A percentile compares a stretch with the other conserved stretches of the same genome.
Conservation (phyloP, 2,797 vertebrate genomes). For the Lates japonicus region DNA sequence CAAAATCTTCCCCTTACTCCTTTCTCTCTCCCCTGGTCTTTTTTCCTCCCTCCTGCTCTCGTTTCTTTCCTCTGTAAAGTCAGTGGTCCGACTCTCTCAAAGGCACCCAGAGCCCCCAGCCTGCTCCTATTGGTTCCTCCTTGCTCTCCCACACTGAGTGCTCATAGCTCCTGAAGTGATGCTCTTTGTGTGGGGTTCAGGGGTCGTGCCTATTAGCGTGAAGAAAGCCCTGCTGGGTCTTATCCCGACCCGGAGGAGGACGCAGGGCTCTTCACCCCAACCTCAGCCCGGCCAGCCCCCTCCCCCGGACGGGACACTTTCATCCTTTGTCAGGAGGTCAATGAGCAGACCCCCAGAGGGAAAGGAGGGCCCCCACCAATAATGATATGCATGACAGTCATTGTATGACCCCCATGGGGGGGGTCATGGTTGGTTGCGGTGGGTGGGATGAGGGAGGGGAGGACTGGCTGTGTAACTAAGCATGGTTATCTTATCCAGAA, state of each 20-base stretch:
- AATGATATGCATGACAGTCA: constrained; percentile 93
- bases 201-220: constrained; percentile 86
- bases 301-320: constrained; percentile 91
- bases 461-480: constrained; percentile 67
- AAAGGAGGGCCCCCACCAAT: constrained; percentile 90
- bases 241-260: constrained; percentile 91
- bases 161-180: constrained; percentile 85
- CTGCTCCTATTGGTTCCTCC: constrained; percentile 75
- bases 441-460: constrained; percentile 67
- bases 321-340: constrained; percentile 95
- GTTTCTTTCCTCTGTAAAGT: constrained; percentile 78
- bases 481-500: constrained; percentile 79
- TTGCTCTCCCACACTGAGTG: constrained; percentile 83
- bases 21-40: constrained; percentile 66
- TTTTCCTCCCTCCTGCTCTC: constrained; percentile 58
- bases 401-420: constrained; percentile 85
- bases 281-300: constrained; percentile 75
- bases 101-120: constrained; percentile 69
- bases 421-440: constrained; percentile 83
- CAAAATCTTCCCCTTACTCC: constrained; percentile 77
- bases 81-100: constrained; percentile 77
- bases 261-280: constrained; percentile 86
- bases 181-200: constrained; percentile 86
- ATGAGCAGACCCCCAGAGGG: constrained; percentile 91
- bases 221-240: constrained; percentile 88